phyloP scores from a whole-genome alignment of 2,797 vertebrate species.

The Danio choprae region DNA sequence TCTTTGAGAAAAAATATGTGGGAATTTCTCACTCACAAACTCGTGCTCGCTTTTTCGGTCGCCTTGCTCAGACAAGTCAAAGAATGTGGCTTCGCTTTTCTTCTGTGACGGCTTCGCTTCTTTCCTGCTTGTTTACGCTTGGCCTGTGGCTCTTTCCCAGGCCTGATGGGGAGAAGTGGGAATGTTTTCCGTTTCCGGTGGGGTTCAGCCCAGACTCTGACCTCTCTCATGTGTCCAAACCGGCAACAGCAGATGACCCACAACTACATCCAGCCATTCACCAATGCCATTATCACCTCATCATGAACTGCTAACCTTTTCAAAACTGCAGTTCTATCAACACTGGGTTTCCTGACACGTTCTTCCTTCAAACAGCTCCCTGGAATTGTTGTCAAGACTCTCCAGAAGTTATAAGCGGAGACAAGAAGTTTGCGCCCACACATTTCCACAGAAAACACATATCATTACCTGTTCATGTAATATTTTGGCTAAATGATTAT shows the following conservation, averaged over 20 bases:
- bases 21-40: constrained; percentile 50
- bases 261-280: constrained; percentile 22
- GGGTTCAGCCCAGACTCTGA: constrained; percentile 7
- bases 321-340: background rate
- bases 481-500: background rate
- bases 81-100: constrained; percentile 54
- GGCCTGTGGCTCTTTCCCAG: constrained; percentile 28
- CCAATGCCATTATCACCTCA: constrained; percentile 7
- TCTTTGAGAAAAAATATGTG: constrained; percentile 45
- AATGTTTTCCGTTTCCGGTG: constrained; percentile 45
- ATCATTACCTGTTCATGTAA: background rate
- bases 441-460: background rate
- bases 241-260: constrained; percentile 4
- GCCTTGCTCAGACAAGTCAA: constrained; percentile 60
- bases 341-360: background rate
- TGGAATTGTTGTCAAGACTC: background rate
- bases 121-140: constrained; percentile 49
- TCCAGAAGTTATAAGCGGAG: background rate
- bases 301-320: background rate
- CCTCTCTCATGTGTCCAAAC: constrained; percentile 8
- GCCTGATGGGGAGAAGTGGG: constrained; percentile 12
- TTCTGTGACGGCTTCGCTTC: constrained; percentile 29
- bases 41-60: constrained; percentile 5
- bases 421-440: background rate
- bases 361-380: background rate